Evolutionary conservation across 2,888 invertebrate species (phyloP).

Genomic region (Neoaliturus tenellus): DNA sequence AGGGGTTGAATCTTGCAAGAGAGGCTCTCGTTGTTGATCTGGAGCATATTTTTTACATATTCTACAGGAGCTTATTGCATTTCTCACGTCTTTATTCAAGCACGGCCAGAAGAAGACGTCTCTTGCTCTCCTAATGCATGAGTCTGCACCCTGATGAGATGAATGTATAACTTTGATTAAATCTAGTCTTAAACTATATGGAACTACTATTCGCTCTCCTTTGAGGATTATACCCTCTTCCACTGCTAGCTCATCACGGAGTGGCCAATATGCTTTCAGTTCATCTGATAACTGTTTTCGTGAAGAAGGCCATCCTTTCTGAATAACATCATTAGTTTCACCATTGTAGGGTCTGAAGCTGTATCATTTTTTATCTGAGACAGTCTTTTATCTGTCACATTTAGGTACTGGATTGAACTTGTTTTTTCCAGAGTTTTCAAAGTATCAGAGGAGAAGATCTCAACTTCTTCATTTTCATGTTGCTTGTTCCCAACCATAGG

Average conservation of each 20-base stretch:
- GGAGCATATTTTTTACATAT: not conserved
- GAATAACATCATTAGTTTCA: no score
- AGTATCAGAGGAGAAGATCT: not conserved
- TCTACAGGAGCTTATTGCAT: no score
- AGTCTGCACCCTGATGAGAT: not conserved
- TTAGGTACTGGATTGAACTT: not conserved
- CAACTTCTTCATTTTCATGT: not conserved
- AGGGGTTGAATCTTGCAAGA: no score
- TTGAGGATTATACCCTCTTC: no score
- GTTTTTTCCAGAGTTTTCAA: not conserved
- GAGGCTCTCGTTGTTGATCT: not conserved
- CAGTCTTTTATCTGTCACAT: not conserved
- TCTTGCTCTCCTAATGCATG: not conserved
- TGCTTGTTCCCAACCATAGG: not conserved
- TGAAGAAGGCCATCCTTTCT: no score
- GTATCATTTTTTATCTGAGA: not conserved
- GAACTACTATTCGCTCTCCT: no score
- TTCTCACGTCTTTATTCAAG: no score
- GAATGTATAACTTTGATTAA: not conserved
- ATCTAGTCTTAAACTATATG: no score
- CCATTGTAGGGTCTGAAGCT: not conserved
- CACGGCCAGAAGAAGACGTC: not conserved
- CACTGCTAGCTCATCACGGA: no score
- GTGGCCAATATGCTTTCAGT: no score
- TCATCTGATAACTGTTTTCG: no score